phyloP scores from a whole-genome alignment of 2,113 vertebrate species.

The Gavia stellata region DNA sequence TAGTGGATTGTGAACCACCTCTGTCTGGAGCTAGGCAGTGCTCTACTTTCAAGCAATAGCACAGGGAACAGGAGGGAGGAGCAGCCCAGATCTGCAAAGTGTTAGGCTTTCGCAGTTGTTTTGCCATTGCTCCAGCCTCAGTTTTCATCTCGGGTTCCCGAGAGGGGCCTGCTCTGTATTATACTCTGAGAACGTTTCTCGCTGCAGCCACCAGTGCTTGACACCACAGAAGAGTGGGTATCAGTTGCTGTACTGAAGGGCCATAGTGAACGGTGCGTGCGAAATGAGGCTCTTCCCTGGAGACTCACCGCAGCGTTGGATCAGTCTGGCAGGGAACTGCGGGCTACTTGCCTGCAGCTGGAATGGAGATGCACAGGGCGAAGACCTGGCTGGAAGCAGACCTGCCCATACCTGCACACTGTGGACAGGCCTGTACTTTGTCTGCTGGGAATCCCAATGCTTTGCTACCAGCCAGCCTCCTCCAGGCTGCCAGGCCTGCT shows the following conservation, averaged over 20 bases:
- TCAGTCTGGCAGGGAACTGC: fast-evolving
- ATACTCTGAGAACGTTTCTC: background rate
- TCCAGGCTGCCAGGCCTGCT: background rate
- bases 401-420: fast-evolving
- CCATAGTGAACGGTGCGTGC: background rate
- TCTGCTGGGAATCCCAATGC: background rate
- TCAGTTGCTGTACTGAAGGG: background rate
- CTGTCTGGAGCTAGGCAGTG: background rate
- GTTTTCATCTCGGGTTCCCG: background rate
- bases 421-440: fast-evolving
- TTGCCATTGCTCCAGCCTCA: background rate
- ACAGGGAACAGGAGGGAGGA: background rate
- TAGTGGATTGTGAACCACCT: background rate
- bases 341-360: background rate
- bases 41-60: background rate
- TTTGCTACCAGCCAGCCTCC: background rate
- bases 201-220: background rate
- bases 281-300: background rate
- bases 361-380: fast-evolving
- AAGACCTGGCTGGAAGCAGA: background rate
- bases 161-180: background rate
- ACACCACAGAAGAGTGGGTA: background rate
- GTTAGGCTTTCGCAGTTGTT: background rate
- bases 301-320: background rate
- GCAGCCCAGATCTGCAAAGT: background rate